Base-by-base conservation (phyloP, 1,140 invertebrate species). In the Acromyrmex heyeri region DNA sequence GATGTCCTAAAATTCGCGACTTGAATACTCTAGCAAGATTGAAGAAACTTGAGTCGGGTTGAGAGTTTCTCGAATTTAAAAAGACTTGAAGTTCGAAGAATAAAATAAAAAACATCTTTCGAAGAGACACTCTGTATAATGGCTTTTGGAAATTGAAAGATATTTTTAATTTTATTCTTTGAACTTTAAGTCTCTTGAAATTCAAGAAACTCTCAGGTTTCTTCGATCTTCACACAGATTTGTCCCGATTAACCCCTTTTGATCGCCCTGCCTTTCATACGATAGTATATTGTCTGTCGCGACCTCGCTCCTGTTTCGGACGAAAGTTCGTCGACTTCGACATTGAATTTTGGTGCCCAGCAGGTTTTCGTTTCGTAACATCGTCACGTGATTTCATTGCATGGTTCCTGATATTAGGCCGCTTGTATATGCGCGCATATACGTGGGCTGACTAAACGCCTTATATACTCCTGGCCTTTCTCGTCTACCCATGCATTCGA, bases 351-450 rank as follows among this genome's bases (percentile, higher is more conserved):
- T 53, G 70, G 69, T 88, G 44, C 55, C 24, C 55, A 27, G 55
- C 75, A 75, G 81, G 86, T 88, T 90, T 85, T 70, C 79, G 76
- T 90, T 90, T 90, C 89, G 88, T 90, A 90, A 90, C 73, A 38
- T 34, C 44, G 30, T 73, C 86, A 90, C 76, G 81, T 82, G 88
- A 90, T 53, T 83, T 10, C 57, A 65, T 18, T 77, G 85, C 53
- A 30, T 72, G 64, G 24, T 59, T 77, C n/a, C 55, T 89, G 44
- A 57, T 79, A 38, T 53, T 55, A 12, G 16, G 27, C 18, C 24
- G 65, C 55, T 21, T 57, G 55, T 44, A 75, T 88, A 50, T 30
- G 18, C 6, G 55, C 62, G 48, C 27, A 21, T 89, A 21, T 89
- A 89, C 88, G 81, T 88, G 76, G 88, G 44, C 81, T 61, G 86